Evolutionary conservation across 2,888 invertebrate genomes (phyloP).

Genomic region (Agapostemon virescens): DNA sequence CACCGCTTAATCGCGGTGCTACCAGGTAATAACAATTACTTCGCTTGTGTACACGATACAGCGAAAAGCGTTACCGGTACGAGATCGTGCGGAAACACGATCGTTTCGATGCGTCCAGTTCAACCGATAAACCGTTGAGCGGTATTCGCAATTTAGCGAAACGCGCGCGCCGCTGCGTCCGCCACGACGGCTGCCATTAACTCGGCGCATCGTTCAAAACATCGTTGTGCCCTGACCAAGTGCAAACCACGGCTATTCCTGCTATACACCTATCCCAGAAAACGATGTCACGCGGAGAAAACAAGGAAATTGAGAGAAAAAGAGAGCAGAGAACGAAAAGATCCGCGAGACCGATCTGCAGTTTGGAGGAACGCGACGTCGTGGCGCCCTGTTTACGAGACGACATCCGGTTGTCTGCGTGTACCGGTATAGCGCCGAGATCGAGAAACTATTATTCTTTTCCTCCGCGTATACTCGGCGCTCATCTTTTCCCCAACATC

Average conservation of each 20-base stretch:
- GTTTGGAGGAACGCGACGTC: slow-evolving; percentile 40
- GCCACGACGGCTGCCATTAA: neutral
- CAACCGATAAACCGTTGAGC: neutral
- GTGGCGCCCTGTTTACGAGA: slow-evolving; percentile 49
- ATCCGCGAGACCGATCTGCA: slow-evolving; percentile 28
- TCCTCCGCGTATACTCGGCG: too few relatives aligned
- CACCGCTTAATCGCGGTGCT: slow-evolving; percentile 29
- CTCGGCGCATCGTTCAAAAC: neutral
- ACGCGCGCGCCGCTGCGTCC: neutral
- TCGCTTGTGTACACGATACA: neutral
- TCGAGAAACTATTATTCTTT: slow-evolving; percentile 23
- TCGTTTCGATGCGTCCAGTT: neutral
- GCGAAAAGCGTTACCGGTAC: neutral
- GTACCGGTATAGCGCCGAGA: slow-evolving; percentile 1
- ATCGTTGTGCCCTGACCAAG: slow-evolving; percentile 6
- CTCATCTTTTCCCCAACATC: too few relatives aligned
- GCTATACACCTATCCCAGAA: slow-evolving; percentile 46
- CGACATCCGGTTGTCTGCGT: neutral
- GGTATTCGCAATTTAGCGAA: neutral
- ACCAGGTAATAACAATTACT: slow-evolving; percentile 26
- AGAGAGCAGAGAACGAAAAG: slow-evolving; percentile 38
- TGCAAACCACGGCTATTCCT: slow-evolving; percentile 34
- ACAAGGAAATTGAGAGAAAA: too few relatives aligned
- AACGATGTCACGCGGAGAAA: slow-evolving; percentile 11
- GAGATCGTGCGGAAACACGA: neutral